These are phyloP conservation scores for Tinamus major DNA, from an alignment of 2,797 vertebrate species.

Conservation along the genomic window DNA sequence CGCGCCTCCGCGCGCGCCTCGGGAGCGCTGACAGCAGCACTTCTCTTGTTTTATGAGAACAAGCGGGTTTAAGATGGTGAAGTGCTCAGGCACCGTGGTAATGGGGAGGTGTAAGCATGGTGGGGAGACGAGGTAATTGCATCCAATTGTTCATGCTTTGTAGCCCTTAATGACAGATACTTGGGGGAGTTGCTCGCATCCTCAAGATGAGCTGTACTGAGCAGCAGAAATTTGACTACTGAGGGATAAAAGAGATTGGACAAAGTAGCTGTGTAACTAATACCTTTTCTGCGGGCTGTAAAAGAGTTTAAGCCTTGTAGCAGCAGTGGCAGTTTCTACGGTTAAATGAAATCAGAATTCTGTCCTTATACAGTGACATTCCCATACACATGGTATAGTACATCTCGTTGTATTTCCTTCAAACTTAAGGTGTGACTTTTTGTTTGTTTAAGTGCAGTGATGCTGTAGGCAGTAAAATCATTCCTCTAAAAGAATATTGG, in stretches of 20 bases:
- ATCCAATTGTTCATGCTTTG: constrained; percentile 60
- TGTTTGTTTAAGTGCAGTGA: not conserved
- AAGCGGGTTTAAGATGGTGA: constrained; percentile 23
- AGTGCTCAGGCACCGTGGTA: constrained; percentile 29
- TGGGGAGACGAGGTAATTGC: constrained; percentile 43
- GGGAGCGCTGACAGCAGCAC: not conserved
- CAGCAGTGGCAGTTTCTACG: not conserved
- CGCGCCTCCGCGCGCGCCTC: not conserved
- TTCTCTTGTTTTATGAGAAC: constrained; percentile 37
- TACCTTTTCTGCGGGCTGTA: not conserved
- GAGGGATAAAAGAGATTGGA: constrained; percentile 2
- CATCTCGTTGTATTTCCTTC: not conserved
- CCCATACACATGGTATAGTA: not conserved
- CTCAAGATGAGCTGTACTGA: not conserved
- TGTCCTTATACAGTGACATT: not conserved
- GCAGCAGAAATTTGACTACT: constrained; percentile 3
- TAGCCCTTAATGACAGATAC: constrained; percentile 48
- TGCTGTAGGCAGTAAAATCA: not conserved
- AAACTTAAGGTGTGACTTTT: not conserved
- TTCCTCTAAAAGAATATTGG: not conserved
- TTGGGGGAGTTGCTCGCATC: constrained; percentile 1
- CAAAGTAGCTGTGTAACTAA: constrained; percentile 6
- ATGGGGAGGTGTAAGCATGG: not conserved
- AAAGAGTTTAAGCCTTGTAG: not conserved
- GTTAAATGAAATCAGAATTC: not conserved